Percentiles rank a stretch among this genome's conserved stretches.
Evolutionary conservation across 1,140 invertebrate species (phyloP).

Genomic region (Dryas iulia): DNA sequence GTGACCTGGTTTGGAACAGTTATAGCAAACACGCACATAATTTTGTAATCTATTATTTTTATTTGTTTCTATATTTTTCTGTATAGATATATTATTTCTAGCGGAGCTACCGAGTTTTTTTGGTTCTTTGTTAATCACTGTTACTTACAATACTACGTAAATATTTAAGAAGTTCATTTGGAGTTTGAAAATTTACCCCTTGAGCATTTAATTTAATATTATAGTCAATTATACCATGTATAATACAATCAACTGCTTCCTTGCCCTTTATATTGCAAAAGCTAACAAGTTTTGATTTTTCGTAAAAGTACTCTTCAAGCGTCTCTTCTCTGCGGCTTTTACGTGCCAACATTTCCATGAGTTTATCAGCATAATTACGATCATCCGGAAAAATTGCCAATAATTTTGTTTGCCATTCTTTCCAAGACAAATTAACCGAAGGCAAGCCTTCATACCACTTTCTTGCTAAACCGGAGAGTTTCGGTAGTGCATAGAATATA

Average conservation of each 20-base stretch:
- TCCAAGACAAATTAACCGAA: conserved; percentile 6
- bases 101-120: background rate
- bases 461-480: conserved; percentile 11
- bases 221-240: conserved; percentile 18
- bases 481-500: conserved; percentile 7
- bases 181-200: conserved; percentile 7
- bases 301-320: conserved; percentile 19
- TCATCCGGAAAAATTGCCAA: conserved; percentile 14
- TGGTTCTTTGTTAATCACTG: background rate
- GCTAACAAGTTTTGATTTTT: conserved; percentile 15
- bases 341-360: conserved; percentile 14
- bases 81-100: no score
- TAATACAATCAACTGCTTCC: conserved; percentile 27
- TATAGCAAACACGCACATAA: background rate
- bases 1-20: conserved; percentile 34
- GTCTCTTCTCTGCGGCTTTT: conserved; percentile 8
- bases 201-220: conserved; percentile 9
- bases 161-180: conserved; percentile 3
- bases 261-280: no score
- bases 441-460: conserved; percentile 12
- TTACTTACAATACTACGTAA: conserved; percentile 4
- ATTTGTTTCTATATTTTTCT: no score
- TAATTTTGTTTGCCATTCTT: conserved; percentile 17
- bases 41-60: background rate
- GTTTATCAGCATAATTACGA: conserved; percentile 12